Base-by-base conservation (phyloP, 1,140 invertebrate species). In the Drosophila varians region DNA sequence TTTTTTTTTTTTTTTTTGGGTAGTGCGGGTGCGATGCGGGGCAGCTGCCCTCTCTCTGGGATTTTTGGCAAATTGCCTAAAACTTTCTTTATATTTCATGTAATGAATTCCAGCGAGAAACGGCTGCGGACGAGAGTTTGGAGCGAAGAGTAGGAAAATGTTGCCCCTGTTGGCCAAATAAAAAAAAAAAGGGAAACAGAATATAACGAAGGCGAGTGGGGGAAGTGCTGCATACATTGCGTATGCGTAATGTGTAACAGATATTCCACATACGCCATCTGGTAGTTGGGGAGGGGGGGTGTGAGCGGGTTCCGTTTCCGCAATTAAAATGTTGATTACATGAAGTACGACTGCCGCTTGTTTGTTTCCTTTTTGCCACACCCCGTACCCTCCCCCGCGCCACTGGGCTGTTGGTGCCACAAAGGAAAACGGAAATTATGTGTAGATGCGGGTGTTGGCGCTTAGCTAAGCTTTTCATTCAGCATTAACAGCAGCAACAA, bases 241-340 rank as follows among this genome's bases (percentile, higher is more conserved):
- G 82, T 84, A 86, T 84, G 73, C 82, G 76, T 86, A 84, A 84
- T 86, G 55, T 80, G 80, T 80, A 70, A 76, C 80, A 86, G 76
- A 86, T 84, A 84, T 46, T 54, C 62, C 45, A 38, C 45, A 43
- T 19, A 53, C 18, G 49, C 34, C 49, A 2, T 28, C 23, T 36
- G 53, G 31, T 54, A 40, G 56, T 52, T 56, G 48, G 53, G 25
- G 54, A 40, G 56, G 55, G 61, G 48, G 53, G 25, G 54, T 46
- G 58, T 83, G 79, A 84, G 75, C 47, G 80, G 87, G 80, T 86
- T 84, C 80, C 80, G 80, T 74, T 84, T 84, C 80, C 80, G 80
- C 80, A 84, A 84, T 84, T 84, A 84, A 84, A 84, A 84, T 84
- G 80, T 84, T 84, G 80, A 84, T 84, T 84, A 84, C 80, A 86